Evolutionary conservation across 2,888 invertebrate genomes (phyloP).

Genomic region (Folsomia candida): DNA sequence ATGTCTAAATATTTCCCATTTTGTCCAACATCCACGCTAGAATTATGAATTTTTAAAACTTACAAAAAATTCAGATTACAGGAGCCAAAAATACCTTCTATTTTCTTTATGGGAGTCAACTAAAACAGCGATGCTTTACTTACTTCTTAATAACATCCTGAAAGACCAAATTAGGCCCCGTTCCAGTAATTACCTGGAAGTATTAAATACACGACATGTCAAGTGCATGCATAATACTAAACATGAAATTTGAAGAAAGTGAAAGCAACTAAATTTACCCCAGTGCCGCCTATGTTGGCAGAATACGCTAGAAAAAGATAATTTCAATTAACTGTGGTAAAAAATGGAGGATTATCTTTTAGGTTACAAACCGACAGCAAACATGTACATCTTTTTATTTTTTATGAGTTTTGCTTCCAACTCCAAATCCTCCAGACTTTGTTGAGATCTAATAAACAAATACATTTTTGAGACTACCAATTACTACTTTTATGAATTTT

Average conservation of each 20-base stretch:
- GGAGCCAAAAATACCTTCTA: neutral
- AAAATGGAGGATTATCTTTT: no score
- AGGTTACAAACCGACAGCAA: no score
- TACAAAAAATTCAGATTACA: neutral
- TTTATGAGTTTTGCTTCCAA: constrained; percentile 12
- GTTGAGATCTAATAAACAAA: neutral
- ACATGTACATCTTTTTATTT: constrained; percentile 31
- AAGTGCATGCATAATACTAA: no score
- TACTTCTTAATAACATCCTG: constrained; percentile 32
- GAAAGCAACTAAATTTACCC: constrained; percentile 6
- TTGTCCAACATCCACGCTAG: constrained; percentile 30
- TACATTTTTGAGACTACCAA: neutral
- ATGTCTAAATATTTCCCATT: constrained; percentile 52
- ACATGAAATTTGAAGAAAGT: neutral
- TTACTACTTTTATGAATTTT: no score
- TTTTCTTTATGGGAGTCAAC: neutral
- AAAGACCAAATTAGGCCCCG: constrained; percentile 39
- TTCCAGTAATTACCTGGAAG: constrained; percentile 32
- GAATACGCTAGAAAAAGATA: no score
- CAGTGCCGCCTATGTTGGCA: constrained; percentile 28
- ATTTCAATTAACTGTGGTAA: no score
- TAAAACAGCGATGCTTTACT: no score
- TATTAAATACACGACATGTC: no score
- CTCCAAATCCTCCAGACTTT: neutral
- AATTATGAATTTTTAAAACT: neutral